Evolutionary conservation across 2,888 invertebrate species (phyloP).

Genomic region (Erebia palarica): DNA sequence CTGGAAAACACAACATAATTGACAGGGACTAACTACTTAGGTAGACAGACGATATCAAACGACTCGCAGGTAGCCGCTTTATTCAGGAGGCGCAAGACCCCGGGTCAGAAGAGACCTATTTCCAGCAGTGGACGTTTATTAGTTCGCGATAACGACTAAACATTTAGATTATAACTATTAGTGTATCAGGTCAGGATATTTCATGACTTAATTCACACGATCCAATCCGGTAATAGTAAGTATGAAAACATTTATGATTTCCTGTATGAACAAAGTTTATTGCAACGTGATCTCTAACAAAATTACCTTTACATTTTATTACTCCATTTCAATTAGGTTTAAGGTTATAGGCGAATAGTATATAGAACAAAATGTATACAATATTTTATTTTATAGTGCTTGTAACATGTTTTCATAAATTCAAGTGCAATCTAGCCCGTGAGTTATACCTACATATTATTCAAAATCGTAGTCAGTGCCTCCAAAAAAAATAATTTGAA

Average conservation of each 20-base stretch:
- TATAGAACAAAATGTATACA: slow-evolving; percentile 22
- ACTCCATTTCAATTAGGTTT: slow-evolving; percentile 18
- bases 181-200: background rate
- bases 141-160: no score
- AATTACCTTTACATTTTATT: slow-evolving; percentile 23
- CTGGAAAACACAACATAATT: no score
- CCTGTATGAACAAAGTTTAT: slow-evolving; percentile 22
- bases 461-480: no score
- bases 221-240: background rate
- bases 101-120: no score
- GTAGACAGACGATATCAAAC: no score
- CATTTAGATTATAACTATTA: no score
- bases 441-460: background rate
- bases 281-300: slow-evolving; percentile 18
- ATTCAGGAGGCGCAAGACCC: no score
- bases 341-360: slow-evolving; percentile 9
- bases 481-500: no score
- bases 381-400: slow-evolving; percentile 19
- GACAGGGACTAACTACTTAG: no score
- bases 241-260: slow-evolving; percentile 27
- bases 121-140: no score
- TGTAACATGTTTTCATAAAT: slow-evolving; percentile 9
- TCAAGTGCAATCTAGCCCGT: slow-evolving; percentile 6
- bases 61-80: no score
- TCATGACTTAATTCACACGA: slow-evolving; percentile 9